Percentiles rank a stretch among this genome's conserved stretches.
Conservation (phyloP, 2,888 invertebrate species). For the Conistra vaccinii region DNA sequence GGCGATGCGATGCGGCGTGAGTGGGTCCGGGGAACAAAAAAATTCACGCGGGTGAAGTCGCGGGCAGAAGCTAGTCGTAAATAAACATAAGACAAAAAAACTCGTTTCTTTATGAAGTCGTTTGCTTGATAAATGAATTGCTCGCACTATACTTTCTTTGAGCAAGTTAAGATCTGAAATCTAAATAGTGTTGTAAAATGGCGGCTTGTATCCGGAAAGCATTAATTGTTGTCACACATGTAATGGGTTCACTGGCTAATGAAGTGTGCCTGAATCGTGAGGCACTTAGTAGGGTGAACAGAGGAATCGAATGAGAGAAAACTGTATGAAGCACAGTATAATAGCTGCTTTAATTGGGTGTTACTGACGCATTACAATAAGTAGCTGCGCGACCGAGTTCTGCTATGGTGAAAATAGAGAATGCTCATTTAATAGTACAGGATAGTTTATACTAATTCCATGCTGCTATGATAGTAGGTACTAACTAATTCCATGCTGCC, state of each 20-base stretch:
- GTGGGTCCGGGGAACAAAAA: neutral
- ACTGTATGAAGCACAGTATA: neutral
- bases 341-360: neutral
- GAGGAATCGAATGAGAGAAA: neutral
- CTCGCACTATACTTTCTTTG: slow-evolving; percentile 2
- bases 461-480: too few relatives aligned
- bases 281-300: neutral
- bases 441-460: too few relatives aligned
- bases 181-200: slow-evolving; percentile 33
- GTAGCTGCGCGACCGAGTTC: too few relatives aligned
- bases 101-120: neutral
- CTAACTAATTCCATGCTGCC: too few relatives aligned
- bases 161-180: slow-evolving; percentile 46
- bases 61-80: neutral
- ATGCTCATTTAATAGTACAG: too few relatives aligned
- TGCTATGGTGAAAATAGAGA: too few relatives aligned
- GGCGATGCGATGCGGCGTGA: neutral
- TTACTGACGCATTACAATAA: neutral
- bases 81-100: neutral
- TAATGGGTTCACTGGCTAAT: slow-evolving; percentile 41
- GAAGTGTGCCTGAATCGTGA: slow-evolving; percentile 35
- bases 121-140: slow-evolving; percentile 21
- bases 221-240: slow-evolving; percentile 49
- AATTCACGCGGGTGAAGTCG: neutral
- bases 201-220: slow-evolving; percentile 37